Base-by-base conservation (phyloP, 2,797 vertebrate species). In the Erpetoichthys calabaricus region DNA sequence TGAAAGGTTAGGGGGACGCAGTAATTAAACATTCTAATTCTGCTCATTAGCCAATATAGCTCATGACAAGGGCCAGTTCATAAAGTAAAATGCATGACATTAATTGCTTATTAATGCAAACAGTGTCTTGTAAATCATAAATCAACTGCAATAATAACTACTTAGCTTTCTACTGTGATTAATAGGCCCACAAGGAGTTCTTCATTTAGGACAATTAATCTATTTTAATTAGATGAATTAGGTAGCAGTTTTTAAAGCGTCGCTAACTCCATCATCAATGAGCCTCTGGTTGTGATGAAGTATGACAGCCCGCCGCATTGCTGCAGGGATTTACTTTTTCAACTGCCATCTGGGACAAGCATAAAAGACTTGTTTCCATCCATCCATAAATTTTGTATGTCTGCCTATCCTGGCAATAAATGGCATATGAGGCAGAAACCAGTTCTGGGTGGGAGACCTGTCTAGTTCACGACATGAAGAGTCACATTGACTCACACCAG, bases 111-210 rank as follows among this genome's bases (percentile, higher is more conserved):
- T 54, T 44, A 54, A 54, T 42, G 53, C 53, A 54, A 54, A 54
- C 5, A 8, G 53, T 54, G 53, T 54, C 53, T 54, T 54, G 53
- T 54, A 54, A 54, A 54, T 54, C 53, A 54, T 54, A 41, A 54
- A 54, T 54, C 53, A 54, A 41, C 53, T 51, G 25, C 44, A 54
- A 54, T 54, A 54, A 54, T 54, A 54, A 54, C 41, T 7, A 42
- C 53, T 44, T 42, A 42, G 53, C 2, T 7, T 6, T 4, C 42
- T 43, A 42, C 41, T 7, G 41, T 54, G 53, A 54, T 54, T 41
- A 54, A 54, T 54, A 54, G 41, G 3, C 53, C 53, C 41, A 7
- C 41, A 7, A 54, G 53, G 10, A 54, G 53, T 6, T 7, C 53
- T 42, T 54, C 53, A 54, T 54, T 54, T 43, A 42, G 53, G 3